Evolutionary conservation across 2,888 invertebrate genomes (phyloP).

Genomic region (Lagria hirta): DNA sequence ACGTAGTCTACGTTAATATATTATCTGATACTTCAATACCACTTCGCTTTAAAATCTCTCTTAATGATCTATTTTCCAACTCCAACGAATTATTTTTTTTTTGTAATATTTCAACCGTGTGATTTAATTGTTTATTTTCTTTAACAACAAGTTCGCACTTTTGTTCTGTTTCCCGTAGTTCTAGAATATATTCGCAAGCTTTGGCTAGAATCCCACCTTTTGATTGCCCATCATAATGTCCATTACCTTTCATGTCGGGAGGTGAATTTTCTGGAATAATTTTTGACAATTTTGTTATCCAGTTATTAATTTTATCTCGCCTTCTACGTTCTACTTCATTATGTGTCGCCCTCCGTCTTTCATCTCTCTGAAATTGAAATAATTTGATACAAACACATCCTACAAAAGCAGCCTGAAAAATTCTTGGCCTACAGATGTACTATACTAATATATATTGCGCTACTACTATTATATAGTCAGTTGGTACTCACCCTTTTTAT

Average conservation of each 20-base stretch:
- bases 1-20: slow-evolving; percentile 29
- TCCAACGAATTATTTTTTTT: slow-evolving; percentile 72
- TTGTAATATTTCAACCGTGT: slow-evolving; percentile 70
- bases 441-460: too few species aligned
- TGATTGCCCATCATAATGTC: slow-evolving; percentile 69
- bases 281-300: slow-evolving; percentile 91
- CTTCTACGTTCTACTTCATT: slow-evolving; percentile 94
- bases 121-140: slow-evolving; percentile 72
- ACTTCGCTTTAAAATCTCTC: slow-evolving; percentile 67
- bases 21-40: slow-evolving; percentile 57
- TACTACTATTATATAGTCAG: too few species aligned
- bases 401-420: not conserved
- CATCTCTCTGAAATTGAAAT: slow-evolving; percentile 75
- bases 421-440: too few species aligned
- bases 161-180: slow-evolving; percentile 76
- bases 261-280: slow-evolving; percentile 71
- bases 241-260: slow-evolving; percentile 65
- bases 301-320: slow-evolving; percentile 94
- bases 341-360: slow-evolving; percentile 87
- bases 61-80: slow-evolving; percentile 73
- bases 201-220: slow-evolving; percentile 95
- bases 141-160: slow-evolving; percentile 63
- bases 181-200: slow-evolving; percentile 91
- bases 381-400: not conserved
- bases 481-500: slow-evolving; percentile 54